A percentile compares a stretch with the other conserved stretches of the same genome.
Conservation (phyloP, 2,113 vertebrate genomes). For the Corythornis madagascariensis region DNA sequence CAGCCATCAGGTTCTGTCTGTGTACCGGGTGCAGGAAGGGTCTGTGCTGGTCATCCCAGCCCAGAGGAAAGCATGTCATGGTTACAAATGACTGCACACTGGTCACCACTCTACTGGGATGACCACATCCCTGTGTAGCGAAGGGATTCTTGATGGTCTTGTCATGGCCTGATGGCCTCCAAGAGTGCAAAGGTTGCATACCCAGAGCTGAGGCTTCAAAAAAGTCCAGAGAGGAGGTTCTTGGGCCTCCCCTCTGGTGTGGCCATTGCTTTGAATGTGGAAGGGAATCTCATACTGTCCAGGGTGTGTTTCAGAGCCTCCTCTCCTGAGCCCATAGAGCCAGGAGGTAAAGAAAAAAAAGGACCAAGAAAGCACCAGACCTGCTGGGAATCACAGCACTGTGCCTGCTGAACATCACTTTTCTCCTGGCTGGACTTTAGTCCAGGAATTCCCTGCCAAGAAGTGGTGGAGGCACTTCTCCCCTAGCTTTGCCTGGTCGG, state of each 20-base stretch:
- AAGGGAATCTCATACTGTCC: not conserved
- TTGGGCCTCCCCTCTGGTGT: fast-evolving
- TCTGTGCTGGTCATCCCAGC: not conserved
- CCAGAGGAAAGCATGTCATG: not conserved
- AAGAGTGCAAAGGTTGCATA: not conserved
- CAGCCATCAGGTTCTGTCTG: fast-evolving
- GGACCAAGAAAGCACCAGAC: not conserved
- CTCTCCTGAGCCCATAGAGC: not conserved
- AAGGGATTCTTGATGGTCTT: not conserved
- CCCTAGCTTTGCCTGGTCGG: not conserved
- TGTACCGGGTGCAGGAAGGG: not conserved
- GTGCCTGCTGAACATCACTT: not conserved
- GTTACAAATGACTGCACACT: fast-evolving
- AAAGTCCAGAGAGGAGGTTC: not conserved
- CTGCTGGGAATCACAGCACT: not conserved
- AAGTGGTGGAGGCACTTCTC: not conserved
- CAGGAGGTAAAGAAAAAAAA: not conserved
- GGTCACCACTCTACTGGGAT: not conserved
- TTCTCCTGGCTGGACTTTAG: not conserved
- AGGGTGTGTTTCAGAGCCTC: not conserved
- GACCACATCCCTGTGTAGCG: not conserved
- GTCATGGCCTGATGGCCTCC: not conserved
- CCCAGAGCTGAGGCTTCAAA: not conserved
- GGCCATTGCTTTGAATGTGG: not conserved
- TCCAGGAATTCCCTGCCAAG: not conserved